A percentile compares a stretch with the other conserved stretches of the same genome.
phyloP scores from a whole-genome alignment of 2,113 vertebrate genomes.

The Meleagris gallopavo region DNA sequence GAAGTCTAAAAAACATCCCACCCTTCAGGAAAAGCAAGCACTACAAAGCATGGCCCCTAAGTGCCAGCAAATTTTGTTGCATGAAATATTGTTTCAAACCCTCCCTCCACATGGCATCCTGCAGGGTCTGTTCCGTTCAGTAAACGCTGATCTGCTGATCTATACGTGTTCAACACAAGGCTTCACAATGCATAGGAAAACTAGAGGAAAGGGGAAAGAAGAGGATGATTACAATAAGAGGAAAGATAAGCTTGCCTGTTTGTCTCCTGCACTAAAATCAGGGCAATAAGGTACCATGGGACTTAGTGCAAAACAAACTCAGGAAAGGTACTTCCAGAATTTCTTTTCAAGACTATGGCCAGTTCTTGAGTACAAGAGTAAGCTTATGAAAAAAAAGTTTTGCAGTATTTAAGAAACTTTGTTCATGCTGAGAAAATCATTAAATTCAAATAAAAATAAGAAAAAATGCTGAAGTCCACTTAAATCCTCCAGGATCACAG shows the following conservation, averaged over 20 bases:
- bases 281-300: background rate
- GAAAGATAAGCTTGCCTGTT: background rate
- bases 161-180: background rate
- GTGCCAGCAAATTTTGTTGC: background rate
- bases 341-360: background rate
- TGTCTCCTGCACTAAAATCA: background rate
- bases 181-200: background rate
- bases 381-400: background rate
- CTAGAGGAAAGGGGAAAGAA: background rate
- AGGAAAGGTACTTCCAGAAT: background rate
- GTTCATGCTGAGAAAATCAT: background rate
- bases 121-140: background rate
- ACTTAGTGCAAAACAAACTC: background rate
- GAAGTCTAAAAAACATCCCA: background rate
- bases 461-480: background rate
- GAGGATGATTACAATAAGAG: background rate
- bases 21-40: background rate
- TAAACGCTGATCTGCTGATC: background rate
- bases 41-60: background rate
- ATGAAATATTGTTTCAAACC: background rate
- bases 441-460: background rate
- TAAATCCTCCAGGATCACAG: slow-evolving; percentile 13
- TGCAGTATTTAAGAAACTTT: background rate
- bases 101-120: background rate
- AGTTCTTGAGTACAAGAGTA: background rate